Evolutionary conservation across 2,888 invertebrate genomes (phyloP), one percentile per base, ranked within the genome.

Genomic region (Ophonus ardosiacus): DNA sequence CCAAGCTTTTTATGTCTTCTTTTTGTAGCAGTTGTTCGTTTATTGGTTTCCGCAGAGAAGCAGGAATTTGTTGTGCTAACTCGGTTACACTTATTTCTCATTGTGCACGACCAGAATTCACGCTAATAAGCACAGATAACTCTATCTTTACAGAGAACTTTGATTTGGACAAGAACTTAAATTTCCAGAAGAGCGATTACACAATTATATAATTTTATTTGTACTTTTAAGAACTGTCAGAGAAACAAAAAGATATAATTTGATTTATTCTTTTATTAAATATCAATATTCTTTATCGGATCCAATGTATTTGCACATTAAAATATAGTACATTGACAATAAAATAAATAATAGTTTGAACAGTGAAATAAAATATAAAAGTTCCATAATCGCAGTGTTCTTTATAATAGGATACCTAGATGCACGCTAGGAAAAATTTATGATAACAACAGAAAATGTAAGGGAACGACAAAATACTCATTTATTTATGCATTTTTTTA

Each of bases 1-100:
- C 76, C 63, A 31, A 24, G 21, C 84, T 84, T 78, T 78, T 84
- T 84, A 84, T 76, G 61, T 84, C 71, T 74, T 84, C 59, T 83
- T 84, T 78, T 76, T 59, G 59, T 61, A 61, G 80, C 61, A 61
- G 84, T 78, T 84, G 43, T 63, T 24, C 81, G 81, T 81, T 81
- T 84, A 76, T 84, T 78, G 76, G 63, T 84, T 78, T 78, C 63
- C 13, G 56, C 24, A 31, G 24, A 78, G 18, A 17, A 31, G n/a
- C 13, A 17, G 18, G 24, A 43, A 24, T 43, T 74, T 74, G 71
- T 74, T 40, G 71, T 68, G 7, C 17, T 43, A 43, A 18, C 43
- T 17, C 43, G 43, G 71, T 51, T 51, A 51, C 43, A 51, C 43
- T 43, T 43, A 74, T 74, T 68, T 74, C 43, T 74, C 71, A 74